Percentiles rank a stretch among this genome's conserved stretches.
phyloP scores from a whole-genome alignment of 37 sponge, comb jelly and placozoan species.

The Cliona cf. orientalis region DNA sequence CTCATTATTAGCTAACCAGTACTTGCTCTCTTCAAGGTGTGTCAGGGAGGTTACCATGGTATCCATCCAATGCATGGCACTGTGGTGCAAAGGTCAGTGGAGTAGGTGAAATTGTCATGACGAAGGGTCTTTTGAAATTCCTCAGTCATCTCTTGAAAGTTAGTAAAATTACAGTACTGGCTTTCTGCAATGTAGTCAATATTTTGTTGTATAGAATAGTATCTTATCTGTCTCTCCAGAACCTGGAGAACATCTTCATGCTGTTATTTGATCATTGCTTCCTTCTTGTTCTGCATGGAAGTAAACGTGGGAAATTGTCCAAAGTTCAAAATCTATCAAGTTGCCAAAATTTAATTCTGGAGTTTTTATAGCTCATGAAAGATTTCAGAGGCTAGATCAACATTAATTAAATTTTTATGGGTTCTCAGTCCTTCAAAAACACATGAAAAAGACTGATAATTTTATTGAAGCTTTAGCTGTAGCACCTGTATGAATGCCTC shows the following conservation, averaged over 20 bases:
- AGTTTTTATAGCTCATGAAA: too few species aligned
- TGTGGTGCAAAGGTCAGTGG: constrained; percentile 71
- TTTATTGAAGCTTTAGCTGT: too few species aligned
- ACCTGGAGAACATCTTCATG: constrained; percentile 73
- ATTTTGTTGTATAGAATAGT: too few species aligned
- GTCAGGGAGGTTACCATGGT: constrained; percentile 65
- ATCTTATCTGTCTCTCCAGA: constrained; percentile 78
- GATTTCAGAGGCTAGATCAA: too few species aligned
- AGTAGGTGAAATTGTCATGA: constrained; percentile 75
- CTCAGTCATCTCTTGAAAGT: constrained; percentile 76
- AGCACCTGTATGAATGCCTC: constrained; percentile 60
- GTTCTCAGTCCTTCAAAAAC: too few species aligned
- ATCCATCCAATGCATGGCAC: constrained; percentile 76
- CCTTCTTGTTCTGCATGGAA: constrained; percentile 56
- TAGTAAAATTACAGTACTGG: constrained; percentile 65
- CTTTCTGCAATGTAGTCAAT: too few species aligned
- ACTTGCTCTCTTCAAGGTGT: constrained; percentile 62
- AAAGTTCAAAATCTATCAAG: too few species aligned
- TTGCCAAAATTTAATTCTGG: too few species aligned
- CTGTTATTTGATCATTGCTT: constrained; percentile 56
- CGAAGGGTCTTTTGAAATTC: constrained; percentile 82
- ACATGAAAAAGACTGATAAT: too few species aligned
- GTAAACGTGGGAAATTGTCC: too few species aligned
- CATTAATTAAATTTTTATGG: too few species aligned
- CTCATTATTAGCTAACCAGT: too few species aligned